Base-by-base conservation (phyloP, 2,888 invertebrate species). In the Melanargia galathea region DNA sequence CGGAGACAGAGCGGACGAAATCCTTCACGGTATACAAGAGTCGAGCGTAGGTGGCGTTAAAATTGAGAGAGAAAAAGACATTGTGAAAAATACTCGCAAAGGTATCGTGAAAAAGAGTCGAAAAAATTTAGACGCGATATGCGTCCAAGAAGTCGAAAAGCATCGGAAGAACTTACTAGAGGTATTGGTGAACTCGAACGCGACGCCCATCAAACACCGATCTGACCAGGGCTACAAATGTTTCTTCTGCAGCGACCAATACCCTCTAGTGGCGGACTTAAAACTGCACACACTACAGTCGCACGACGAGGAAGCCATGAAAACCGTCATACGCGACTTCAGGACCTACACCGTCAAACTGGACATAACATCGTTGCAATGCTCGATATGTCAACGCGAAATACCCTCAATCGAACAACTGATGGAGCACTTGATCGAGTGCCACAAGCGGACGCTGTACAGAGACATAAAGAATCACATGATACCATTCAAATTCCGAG, bases 281-380 rank as follows among this genome's bases (percentile, higher is more conserved):
- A 84, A 84, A 64, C 66, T 54, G 6, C 84, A 84, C 54, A 80
- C 78, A 0, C 30, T 74, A 18, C 63, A 73, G 45, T 65, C 55
- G 1, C 86, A 87, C 52, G 65, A 68, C 11, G 62, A 54, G 20
- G 57, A 63, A 0, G 40, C 66, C 4, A 81, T 84, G 58, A 74
- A 79, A 24, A 78, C 80, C 16, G 61, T 68, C 16, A 59, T 63
- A 2, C 61, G 61, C 2, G 70, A 70, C 54, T 60, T 70, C 20
- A 63, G 64, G 5, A 60, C 60, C 11, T 78, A 78, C 65, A 70
- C 78, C 2, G 71, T 82, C 0, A 81, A 82, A 66, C 55, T 88
- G 0, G 87, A 87, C 30, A 74, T 87, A 7, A 85, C 87, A 0
- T 66, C 62, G 4, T 66, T 88, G 0, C 69, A 71, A 51, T 88